Evolutionary conservation across 1,140 invertebrate genomes (phyloP).

Genomic region (Camponotus pennsylvanicus): DNA sequence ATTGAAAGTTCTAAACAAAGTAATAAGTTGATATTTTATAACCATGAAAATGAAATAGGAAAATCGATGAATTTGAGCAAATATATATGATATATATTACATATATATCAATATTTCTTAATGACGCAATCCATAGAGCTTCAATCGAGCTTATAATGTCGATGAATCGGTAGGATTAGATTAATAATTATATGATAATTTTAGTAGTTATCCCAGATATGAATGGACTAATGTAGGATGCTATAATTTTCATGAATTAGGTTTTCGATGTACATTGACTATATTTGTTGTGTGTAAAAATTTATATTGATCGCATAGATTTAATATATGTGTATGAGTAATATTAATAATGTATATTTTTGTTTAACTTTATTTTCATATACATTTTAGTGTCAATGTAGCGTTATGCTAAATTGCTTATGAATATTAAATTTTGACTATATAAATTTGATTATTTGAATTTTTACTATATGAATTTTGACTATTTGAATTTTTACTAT

Average conservation of each 20-base stretch:
- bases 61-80: conserved; percentile 21
- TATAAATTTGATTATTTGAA: too few relatives aligned
- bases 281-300: neutral
- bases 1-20: neutral
- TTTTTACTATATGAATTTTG: too few relatives aligned
- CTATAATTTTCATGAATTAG: conserved; percentile 32
- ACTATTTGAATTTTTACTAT: too few relatives aligned
- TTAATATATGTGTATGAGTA: neutral
- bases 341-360: too few relatives aligned
- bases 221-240: neutral
- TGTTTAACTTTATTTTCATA: too few relatives aligned
- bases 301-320: conserved; percentile 2
- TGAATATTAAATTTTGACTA: too few relatives aligned
- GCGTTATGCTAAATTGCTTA: too few relatives aligned
- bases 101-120: conserved; percentile 16
- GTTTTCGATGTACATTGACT: neutral
- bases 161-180: conserved; percentile 16
- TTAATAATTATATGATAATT: conserved; percentile 32
- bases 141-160: conserved; percentile 20
- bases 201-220: conserved; percentile 1
- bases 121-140: neutral
- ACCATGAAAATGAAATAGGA: neutral
- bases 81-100: neutral
- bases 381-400: too few relatives aligned
- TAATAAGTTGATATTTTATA: conserved; percentile 34